These are phyloP conservation scores for Ips typographus DNA, from an alignment of 1,140 invertebrate genomes.

Conservation along the genomic window DNA sequence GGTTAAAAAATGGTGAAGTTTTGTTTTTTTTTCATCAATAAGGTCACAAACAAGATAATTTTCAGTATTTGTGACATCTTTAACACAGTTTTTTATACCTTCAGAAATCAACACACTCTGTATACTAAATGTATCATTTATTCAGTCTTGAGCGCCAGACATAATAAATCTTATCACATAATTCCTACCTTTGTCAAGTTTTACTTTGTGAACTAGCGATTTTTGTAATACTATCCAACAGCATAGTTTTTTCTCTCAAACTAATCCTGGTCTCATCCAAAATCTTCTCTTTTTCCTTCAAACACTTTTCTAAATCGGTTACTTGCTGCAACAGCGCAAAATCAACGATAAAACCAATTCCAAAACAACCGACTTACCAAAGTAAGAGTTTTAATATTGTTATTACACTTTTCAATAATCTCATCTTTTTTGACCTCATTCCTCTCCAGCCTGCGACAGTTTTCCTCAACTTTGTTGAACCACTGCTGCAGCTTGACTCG, in stretches of 20 bases:
- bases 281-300: conserved; percentile 38
- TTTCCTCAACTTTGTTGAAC: conserved; percentile 41
- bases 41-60: neutral
- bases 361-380: conserved; percentile 32
- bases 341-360: conserved; percentile 9
- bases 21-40: neutral
- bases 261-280: conserved; percentile 32
- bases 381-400: conserved; percentile 30
- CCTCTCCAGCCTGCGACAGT: conserved; percentile 39
- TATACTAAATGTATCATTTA: no score
- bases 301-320: conserved; percentile 35
- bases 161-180: no score
- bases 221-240: conserved; percentile 45
- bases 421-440: conserved; percentile 43
- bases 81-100: no score
- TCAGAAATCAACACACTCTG: no score
- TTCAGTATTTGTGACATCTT: no score
- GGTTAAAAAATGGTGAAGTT: no score
- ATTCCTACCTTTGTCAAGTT: no score
- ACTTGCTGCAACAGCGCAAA: conserved; percentile 39
- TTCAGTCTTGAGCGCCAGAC: no score
- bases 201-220: conserved; percentile 33
- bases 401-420: conserved; percentile 35
- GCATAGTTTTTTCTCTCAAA: conserved; percentile 37
- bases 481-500: conserved; percentile 34